phyloP scores from a whole-genome alignment of 2,888 invertebrate genomes.

The Leptinotarsa haldemani region DNA sequence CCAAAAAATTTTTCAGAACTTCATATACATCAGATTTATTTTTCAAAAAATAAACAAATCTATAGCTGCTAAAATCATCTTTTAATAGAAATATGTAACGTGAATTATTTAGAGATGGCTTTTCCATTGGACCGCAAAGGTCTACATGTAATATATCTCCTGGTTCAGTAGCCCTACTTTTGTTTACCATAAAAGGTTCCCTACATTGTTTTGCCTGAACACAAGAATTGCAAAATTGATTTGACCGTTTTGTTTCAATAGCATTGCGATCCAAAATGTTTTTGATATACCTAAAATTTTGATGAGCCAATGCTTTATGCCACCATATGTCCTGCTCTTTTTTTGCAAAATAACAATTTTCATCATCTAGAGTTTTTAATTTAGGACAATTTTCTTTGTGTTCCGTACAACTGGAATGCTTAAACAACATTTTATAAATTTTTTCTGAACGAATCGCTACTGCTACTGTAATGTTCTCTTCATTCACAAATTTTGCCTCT shows the following conservation, averaged over 20 bases:
- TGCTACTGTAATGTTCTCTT: constrained; percentile 26
- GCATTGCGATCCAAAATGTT: constrained; percentile 29
- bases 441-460: constrained; percentile 30
- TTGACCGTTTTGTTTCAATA: constrained; percentile 5
- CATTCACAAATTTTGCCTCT: constrained; percentile 35
- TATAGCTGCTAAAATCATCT: constrained; percentile 40
- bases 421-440: constrained; percentile 35
- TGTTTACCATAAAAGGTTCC: constrained; percentile 17
- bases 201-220: constrained; percentile 32
- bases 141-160: constrained; percentile 39
- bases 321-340: constrained; percentile 23
- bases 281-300: constrained; percentile 38
- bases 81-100: constrained; percentile 42
- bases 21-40: constrained; percentile 36
- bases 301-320: constrained; percentile 38
- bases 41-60: constrained; percentile 33
- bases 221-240: constrained; percentile 18
- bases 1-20: constrained; percentile 36
- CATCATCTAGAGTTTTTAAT: neutral
- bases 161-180: constrained; percentile 25
- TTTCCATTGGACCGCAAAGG: constrained; percentile 41
- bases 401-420: constrained; percentile 5
- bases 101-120: constrained; percentile 35
- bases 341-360: constrained; percentile 1
- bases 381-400: neutral